Percentiles rank a stretch among this genome's conserved stretches.
Conservation (phyloP, 2,113 vertebrate species). For the Phodopus roborovskii region DNA sequence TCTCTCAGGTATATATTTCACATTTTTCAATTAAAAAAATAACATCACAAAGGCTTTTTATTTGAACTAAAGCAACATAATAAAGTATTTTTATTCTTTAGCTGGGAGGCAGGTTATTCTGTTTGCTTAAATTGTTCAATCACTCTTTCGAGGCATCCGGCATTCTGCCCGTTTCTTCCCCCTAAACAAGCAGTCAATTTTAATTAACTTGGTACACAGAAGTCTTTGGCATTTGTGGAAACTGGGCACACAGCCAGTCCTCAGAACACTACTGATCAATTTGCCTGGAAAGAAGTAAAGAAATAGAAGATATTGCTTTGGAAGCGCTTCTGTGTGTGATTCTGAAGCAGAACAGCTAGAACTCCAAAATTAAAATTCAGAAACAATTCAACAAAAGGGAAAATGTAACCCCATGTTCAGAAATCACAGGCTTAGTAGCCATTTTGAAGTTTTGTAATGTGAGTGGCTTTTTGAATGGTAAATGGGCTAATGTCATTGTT, state of each 20-base stretch:
- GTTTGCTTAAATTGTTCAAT: constrained; percentile 83
- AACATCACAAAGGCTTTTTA: constrained; percentile 68
- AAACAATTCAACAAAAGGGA: neutral
- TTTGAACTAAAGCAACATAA: constrained; percentile 68
- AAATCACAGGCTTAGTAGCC: constrained; percentile 38
- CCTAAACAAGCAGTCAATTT: constrained; percentile 89
- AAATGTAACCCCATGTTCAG: neutral
- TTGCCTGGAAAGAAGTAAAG: constrained; percentile 84
- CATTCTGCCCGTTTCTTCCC: constrained; percentile 83
- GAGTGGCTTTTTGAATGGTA: neutral
- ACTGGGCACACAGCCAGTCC: constrained; percentile 85
- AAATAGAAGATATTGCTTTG: constrained; percentile 80
- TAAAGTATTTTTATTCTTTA: constrained; percentile 79
- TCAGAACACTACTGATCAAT: constrained; percentile 84
- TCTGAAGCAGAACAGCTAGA: constrained; percentile 74
- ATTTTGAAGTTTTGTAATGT: neutral
- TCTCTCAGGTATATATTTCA: constrained; percentile 60
- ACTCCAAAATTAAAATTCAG: constrained; percentile 77
- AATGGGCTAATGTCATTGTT: neutral
- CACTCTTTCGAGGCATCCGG: constrained; percentile 79
- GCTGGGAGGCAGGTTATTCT: constrained; percentile 76
- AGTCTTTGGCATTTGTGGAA: constrained; percentile 85
- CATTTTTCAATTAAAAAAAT: constrained; percentile 75
- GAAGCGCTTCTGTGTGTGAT: constrained; percentile 71
- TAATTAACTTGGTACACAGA: constrained; percentile 87